These are phyloP conservation scores for Myiozetetes cayanensis DNA, from an alignment of 2,113 vertebrate genomes.

Conservation along the genomic window DNA sequence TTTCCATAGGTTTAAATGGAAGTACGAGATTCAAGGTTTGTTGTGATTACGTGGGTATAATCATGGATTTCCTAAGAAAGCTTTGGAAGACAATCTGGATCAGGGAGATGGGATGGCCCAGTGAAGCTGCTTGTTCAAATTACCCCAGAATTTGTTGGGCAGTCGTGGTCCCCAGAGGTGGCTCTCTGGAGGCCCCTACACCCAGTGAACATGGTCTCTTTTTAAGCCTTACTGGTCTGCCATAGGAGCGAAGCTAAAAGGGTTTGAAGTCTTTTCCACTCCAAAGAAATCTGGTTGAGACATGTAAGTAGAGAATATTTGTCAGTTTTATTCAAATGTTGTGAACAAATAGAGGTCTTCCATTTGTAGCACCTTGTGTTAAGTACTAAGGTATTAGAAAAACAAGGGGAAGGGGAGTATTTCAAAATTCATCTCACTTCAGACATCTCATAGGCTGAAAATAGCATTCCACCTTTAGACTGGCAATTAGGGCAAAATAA, in stretches of 20 bases:
- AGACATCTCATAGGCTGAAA: not conserved
- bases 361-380: not conserved
- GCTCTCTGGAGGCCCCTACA: not conserved
- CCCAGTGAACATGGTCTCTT: not conserved
- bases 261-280: not conserved
- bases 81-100: not conserved
- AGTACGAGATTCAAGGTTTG: not conserved
- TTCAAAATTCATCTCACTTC: not conserved
- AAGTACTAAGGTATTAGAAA: not conserved
- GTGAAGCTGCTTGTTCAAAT: not conserved
- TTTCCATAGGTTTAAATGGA: not conserved
- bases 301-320: not conserved
- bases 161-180: not conserved
- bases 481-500: constrained; percentile 19
- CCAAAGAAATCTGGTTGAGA: not conserved
- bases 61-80: not conserved
- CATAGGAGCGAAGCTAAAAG: not conserved
- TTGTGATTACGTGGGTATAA: not conserved
- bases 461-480: not conserved
- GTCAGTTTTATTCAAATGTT: not conserved
- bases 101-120: not conserved
- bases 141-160: not conserved
- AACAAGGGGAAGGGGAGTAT: not conserved
- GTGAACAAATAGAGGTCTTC: not conserved
- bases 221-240: not conserved